Base-by-base conservation (phyloP, 2,888 invertebrate species). In the Euphydryas editha region DNA sequence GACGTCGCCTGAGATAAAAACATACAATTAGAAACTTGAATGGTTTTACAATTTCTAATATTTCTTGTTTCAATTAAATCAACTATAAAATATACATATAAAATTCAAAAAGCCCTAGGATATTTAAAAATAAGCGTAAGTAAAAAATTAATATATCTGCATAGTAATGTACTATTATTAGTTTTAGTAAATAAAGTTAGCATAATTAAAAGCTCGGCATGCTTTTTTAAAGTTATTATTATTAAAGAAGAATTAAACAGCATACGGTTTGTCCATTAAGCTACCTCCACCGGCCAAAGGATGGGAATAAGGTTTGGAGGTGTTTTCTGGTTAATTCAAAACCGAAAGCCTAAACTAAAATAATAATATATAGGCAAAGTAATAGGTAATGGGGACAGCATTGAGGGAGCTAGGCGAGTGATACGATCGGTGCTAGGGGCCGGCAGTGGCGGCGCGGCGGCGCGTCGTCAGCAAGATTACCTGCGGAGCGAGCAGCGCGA, bases 1-100 rank as follows among this genome's bases (percentile, higher is more conserved):
- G 97, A 97, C 87, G 97, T 96, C 84, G 97, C 96, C 96, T 97
- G 94, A 76, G 88, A 59, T 42, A 58, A 44, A 30, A 36, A 59
- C 13, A 47, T 37, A 30, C 30, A 44, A 58, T 42, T 49, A 42
- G 37, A 42, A 20, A 59, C 42, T 18, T 36, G 4, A 3, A 54
- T 51, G 15, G 21, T 20, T 36, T 10, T 2, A 11, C 17, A 54
- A 54, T 8, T 30, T 17, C 3, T 7, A 15, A 15, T 18, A n/a
- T 42, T 21, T 42, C 59, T 36, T 42, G 15, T 36, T 59, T 60
- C 60, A 59, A 3, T 39, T 30, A 10, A 18, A 59, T 21, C 47
- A n/a, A 21, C 47, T n/a, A 0, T 18, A 37, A 54, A 36, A 17
- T 36, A 58, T 55, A 18, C 2, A 51, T 55, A 59, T 13, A 2